Base-by-base conservation (phyloP, 2,888 invertebrate genomes). In the Lycocerus yunnanus region DNA sequence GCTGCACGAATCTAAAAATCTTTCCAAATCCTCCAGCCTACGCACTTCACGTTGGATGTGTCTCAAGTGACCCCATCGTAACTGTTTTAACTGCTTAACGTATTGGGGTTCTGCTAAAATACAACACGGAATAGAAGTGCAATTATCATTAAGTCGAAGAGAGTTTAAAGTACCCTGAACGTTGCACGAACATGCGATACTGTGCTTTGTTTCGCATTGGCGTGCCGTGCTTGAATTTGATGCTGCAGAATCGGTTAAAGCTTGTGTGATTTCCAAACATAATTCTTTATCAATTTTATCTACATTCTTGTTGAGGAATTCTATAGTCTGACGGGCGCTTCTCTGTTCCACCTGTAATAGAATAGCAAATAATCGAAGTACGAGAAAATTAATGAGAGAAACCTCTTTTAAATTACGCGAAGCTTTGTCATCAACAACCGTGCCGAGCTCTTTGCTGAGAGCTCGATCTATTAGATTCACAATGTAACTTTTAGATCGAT, bases 381-480 rank as follows among this genome's bases (percentile, higher is more conserved):
- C 14, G 0, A 2, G 8, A 59, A 15, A 43, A 15, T 11, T 15
- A 63, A 24, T 11, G 60, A 16, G 2, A 0, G 16, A 15, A 74
- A 78, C 80, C 43, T 79, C 79, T 73, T 79, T 78, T 1, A 73
- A 71, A 6, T 13, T 1, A 11, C 58, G 9, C 6, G 60, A 6
- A 15, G 69, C 14, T 43, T 79, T 77, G 6, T 82, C 80, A 20
- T 82, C 81, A 1, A 83, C 83, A 4, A 83, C 74, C 0, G 86
- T 87, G n/a, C 87, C 86, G 65, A 88, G 80, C 74, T 88, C 88
- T 59, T 84, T 87, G 75, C 88, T 88, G 6, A 88, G 80, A 3
- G 88, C 88, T 63, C 86, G 83, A 72, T 88, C 88, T 71, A 89
- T 88, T 66, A 88, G 81, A 80, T 86, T 85, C 2, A 88, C 85